Conservation (phyloP, 2,888 invertebrate genomes). For the Limnephilus auricula region DNA sequence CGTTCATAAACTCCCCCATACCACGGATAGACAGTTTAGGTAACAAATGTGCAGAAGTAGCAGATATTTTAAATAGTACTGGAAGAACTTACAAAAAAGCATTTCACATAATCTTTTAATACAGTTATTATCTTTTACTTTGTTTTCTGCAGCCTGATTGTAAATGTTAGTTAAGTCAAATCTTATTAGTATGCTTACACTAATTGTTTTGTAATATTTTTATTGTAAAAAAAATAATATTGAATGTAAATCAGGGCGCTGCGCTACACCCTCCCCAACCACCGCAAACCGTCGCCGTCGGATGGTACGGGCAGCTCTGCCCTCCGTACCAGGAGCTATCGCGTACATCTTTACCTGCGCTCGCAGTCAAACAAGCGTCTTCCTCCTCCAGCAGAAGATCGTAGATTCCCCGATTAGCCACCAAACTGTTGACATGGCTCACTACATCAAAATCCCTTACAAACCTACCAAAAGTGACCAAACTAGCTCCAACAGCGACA, state of each 20-base stretch:
- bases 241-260: not conserved
- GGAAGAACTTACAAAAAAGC: no score
- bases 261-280: not conserved
- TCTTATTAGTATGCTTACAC: no score
- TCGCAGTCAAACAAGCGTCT: not conserved
- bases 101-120: no score
- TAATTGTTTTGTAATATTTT: no score
- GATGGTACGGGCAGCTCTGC: not conserved
- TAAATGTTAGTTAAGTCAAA: no score
- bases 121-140: no score
- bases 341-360: constrained; percentile 14
- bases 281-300: not conserved
- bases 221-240: no score
- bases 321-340: constrained; percentile 28
- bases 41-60: no score
- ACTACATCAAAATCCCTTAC: not conserved
- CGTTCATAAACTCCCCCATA: no score
- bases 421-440: not conserved
- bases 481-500: not conserved
- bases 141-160: no score
- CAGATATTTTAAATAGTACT: no score
- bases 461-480: not conserved
- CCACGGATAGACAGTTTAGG: no score
- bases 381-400: not conserved
- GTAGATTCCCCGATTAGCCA: not conserved